phyloP scores from a whole-genome alignment of 2,797 vertebrate species.

The Rhabdophis nuchalis region DNA sequence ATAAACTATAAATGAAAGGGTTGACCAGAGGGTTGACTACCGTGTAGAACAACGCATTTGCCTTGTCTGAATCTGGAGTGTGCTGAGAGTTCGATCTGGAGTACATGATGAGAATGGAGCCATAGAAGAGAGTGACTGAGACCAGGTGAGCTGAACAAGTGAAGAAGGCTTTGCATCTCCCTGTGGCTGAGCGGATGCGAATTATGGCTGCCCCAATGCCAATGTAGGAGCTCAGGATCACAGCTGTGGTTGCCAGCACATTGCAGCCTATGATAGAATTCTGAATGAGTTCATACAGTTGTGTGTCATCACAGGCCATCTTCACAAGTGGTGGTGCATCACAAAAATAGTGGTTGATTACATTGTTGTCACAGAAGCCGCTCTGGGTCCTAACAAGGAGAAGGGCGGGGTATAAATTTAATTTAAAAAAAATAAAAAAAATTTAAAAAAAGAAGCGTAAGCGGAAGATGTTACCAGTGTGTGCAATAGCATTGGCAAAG shows the following conservation, averaged over 20 bases:
- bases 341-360: constrained; percentile 57
- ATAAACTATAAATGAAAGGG: constrained; percentile 42
- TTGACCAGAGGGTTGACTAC: constrained; percentile 34
- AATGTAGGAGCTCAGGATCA: constrained; percentile 34
- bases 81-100: constrained; percentile 28
- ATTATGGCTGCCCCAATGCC: constrained; percentile 16
- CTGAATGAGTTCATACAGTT: constrained; percentile 36
- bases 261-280: constrained; percentile 42
- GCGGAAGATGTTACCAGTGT: constrained; percentile 46
- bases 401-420: too few species aligned
- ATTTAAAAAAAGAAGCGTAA: too few species aligned
- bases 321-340: constrained; percentile 48
- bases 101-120: constrained; percentile 38
- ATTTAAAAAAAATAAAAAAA: too few species aligned
- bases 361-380: constrained; percentile 52
- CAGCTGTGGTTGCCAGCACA: constrained; percentile 26
- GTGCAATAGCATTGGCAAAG: constrained; percentile 32
- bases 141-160: constrained; percentile 47
- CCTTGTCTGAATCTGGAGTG: constrained; percentile 41
- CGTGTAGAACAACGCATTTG: constrained; percentile 48
- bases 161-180: background rate
- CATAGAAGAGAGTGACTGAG: constrained; percentile 31
- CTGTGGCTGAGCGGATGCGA: constrained; percentile 26
- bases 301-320: constrained; percentile 42
- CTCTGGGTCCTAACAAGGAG: too few species aligned